Conservation (phyloP, 2,797 vertebrate genomes). For the Aselliscus stoliczkanus region DNA sequence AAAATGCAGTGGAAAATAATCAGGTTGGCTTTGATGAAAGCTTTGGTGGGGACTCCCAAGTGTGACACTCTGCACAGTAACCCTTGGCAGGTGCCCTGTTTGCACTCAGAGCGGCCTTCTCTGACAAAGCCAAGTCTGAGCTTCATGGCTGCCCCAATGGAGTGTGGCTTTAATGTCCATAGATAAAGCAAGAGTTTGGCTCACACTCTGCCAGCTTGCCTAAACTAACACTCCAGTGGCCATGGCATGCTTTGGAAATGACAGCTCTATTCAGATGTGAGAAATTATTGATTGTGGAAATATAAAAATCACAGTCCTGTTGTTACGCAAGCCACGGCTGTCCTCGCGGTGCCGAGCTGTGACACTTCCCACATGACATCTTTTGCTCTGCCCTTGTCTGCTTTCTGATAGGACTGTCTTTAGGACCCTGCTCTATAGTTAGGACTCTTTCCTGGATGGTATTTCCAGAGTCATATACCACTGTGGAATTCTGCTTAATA, state of each 20-base stretch:
- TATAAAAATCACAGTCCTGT: not conserved
- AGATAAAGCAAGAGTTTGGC: not conserved
- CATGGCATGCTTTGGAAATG: not conserved
- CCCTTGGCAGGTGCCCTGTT: slow-evolving; percentile 76
- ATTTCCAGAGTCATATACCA: not conserved
- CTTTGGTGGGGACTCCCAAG: slow-evolving; percentile 80
- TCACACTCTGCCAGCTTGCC: not conserved
- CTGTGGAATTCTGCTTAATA: rapidly evolving
- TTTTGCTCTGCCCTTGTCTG: not conserved
- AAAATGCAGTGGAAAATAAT: slow-evolving; percentile 97
- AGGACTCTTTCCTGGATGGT: not conserved
- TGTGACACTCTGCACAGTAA: slow-evolving; percentile 77
- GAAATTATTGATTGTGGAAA: not conserved
- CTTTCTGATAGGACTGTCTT: not conserved
- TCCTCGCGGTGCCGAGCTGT: not conserved
- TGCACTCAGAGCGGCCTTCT: slow-evolving; percentile 19
- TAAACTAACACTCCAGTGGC: not conserved
- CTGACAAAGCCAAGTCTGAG: not conserved
- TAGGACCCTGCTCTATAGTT: not conserved
- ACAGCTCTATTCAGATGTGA: not conserved
- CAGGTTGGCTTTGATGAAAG: slow-evolving; percentile 93
- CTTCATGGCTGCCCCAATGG: not conserved
- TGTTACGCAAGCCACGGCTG: not conserved
- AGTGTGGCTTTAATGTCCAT: not conserved
- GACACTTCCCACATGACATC: not conserved